A percentile compares a stretch with the other conserved stretches of the same genome.
phyloP scores from a whole-genome alignment of 2,888 invertebrate species.

The Alloscopus bannaensis region DNA sequence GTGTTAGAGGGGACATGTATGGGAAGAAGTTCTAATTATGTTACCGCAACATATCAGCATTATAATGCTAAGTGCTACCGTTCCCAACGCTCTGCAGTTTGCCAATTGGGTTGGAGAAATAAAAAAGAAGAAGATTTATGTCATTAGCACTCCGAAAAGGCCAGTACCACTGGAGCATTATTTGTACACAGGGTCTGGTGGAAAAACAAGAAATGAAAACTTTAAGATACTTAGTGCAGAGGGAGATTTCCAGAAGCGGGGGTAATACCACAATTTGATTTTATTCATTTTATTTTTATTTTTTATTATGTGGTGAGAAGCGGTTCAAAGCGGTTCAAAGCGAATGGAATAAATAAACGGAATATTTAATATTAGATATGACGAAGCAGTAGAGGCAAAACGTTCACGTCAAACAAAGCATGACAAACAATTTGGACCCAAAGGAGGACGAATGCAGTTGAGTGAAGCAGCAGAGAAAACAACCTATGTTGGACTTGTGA shows the following conservation, averaged over 20 bases:
- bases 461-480: slow-evolving; percentile 84
- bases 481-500: slow-evolving; percentile 88
- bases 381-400: slow-evolving; percentile 70
- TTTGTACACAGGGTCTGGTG: slow-evolving; percentile 89
- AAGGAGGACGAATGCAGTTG: slow-evolving; percentile 55
- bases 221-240: slow-evolving; percentile 88
- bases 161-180: slow-evolving; percentile 98
- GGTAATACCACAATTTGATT: slow-evolving; percentile 77
- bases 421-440: slow-evolving; percentile 69
- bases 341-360: too few relatives aligned
- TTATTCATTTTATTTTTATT: neutral
- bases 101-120: slow-evolving; percentile 95
- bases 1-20: slow-evolving; percentile 94
- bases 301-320: too few relatives aligned
- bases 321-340: too few relatives aligned
- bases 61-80: slow-evolving; percentile 98
- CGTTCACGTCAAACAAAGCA: slow-evolving; percentile 64
- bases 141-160: slow-evolving; percentile 93
- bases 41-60: slow-evolving; percentile 96
- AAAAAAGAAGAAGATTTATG: slow-evolving; percentile 90
- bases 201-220: slow-evolving; percentile 81
- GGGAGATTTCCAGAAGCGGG: slow-evolving; percentile 83
- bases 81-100: slow-evolving; percentile 97
- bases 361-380: slow-evolving; percentile 57
- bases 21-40: slow-evolving; percentile 99